phyloP scores from a whole-genome alignment of 35 echinoderm and acorn worm genomes.

The Apostichopus japonicus region DNA sequence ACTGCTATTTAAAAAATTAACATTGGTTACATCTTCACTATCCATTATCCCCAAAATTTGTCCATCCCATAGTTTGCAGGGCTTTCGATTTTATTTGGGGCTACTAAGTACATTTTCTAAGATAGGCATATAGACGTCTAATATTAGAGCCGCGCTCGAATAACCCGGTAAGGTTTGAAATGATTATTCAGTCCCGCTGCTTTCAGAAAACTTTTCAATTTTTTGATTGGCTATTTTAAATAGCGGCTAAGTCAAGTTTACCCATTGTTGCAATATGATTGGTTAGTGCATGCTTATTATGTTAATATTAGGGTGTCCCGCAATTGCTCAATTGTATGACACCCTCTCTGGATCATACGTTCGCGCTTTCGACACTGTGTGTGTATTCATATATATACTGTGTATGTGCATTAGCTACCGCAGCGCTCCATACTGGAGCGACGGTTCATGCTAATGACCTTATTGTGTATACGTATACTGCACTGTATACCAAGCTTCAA shows the following conservation, averaged over 20 bases:
- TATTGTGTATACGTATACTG: slow-evolving; percentile 41
- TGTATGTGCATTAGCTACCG: not conserved
- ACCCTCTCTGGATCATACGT: slow-evolving; percentile 29
- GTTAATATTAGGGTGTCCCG: slow-evolving; percentile 29
- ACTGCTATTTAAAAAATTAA: no score
- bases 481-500: not conserved
- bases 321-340: slow-evolving; percentile 54
- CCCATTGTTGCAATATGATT: not conserved
- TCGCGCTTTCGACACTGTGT: slow-evolving; percentile 21
- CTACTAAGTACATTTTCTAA: no score
- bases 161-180: not conserved
- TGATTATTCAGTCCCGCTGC: slow-evolving; percentile 10
- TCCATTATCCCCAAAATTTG: no score
- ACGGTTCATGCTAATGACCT: slow-evolving; percentile 64
- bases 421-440: not conserved
- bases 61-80: no score
- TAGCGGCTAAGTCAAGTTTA: slow-evolving; percentile 40
- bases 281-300: slow-evolving; percentile 17
- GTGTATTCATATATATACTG: not conserved
- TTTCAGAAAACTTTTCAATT: slow-evolving; percentile 51
- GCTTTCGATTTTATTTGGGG: no score
- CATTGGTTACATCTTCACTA: no score
- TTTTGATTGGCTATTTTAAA: slow-evolving; percentile 53
- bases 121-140: no score
- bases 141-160: no score